Conservation (phyloP, 2,888 invertebrate genomes). For the Drosophila buzzatii region DNA sequence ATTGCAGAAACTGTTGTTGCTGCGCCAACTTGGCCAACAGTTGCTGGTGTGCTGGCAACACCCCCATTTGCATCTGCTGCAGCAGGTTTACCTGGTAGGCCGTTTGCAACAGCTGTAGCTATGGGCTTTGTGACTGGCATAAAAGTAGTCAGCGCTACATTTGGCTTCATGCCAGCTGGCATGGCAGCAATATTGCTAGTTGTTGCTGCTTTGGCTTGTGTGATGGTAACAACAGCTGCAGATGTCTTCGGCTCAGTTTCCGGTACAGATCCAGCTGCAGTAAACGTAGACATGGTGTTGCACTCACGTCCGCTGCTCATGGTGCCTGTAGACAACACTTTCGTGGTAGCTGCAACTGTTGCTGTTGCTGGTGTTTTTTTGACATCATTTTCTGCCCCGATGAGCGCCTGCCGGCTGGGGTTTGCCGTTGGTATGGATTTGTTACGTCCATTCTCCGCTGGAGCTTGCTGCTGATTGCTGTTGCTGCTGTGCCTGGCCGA, state of each 20-base stretch:
- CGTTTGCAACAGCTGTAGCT: constrained; percentile 29
- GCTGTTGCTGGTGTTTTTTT: constrained; percentile 40
- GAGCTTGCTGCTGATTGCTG: constrained; percentile 48
- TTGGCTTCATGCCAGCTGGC: constrained; percentile 59
- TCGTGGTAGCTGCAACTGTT: constrained; percentile 56
- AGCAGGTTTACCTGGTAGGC: constrained; percentile 10
- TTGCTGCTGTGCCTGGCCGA: constrained; percentile 55
- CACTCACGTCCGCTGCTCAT: constrained; percentile 81
- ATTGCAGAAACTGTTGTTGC: constrained; percentile 16
- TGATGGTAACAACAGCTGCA: constrained; percentile 10
- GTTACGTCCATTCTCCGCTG: constrained; percentile 59
- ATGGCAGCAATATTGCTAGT: constrained; percentile 33
- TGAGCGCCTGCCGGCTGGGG: constrained; percentile 81
- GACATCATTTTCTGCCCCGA: constrained; percentile 67
- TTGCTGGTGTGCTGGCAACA: constrained; percentile 27
- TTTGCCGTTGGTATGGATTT: constrained; percentile 36
- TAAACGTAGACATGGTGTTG: constrained; percentile 77
- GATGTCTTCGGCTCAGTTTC: constrained; percentile 20
- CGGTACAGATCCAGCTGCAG: constrained; percentile 9
- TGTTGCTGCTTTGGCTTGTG: constrained; percentile 30
- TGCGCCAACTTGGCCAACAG: constrained; percentile 22
- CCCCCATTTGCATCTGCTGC: constrained; percentile 16
- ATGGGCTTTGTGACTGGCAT: constrained; percentile 44
- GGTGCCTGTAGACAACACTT: constrained; percentile 77
- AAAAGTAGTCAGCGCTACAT: constrained; percentile 42